phyloP scores from a whole-genome alignment of 2,113 vertebrate genomes.

The human region DNA sequence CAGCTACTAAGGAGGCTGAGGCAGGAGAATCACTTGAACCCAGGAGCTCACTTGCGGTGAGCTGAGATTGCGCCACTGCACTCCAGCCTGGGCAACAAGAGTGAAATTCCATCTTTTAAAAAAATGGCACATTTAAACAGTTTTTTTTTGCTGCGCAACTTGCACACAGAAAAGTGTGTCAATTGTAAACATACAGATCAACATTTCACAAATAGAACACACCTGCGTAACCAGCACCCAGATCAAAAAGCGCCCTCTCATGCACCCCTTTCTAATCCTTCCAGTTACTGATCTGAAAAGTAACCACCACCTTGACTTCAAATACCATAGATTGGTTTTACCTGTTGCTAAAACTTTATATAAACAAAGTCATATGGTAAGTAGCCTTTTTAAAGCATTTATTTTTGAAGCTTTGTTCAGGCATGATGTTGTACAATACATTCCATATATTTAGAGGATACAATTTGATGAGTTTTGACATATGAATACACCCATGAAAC shows the following conservation, averaged over 20 bases:
- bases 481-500: constrained; percentile 1
- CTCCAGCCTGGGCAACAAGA: too few species aligned
- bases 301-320: background rate
- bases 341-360: background rate
- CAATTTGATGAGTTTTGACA: constrained; percentile 17
- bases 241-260: background rate
- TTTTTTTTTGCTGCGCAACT: background rate
- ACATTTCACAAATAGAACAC: background rate
- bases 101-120: background rate
- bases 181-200: background rate
- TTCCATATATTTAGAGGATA: background rate
- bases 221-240: background rate
- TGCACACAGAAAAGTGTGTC: background rate
- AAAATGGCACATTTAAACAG: background rate
- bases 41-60: too few species aligned
- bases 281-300: background rate
- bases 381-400: background rate
- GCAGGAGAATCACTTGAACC: too few species aligned
- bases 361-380: background rate
- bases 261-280: background rate
- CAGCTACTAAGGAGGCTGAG: too few species aligned
- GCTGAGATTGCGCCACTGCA: too few species aligned
- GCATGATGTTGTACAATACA: background rate
- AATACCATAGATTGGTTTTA: background rate
- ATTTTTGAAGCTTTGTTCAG: background rate